phyloP scores from a whole-genome alignment of 2,113 vertebrate genomes.

The Bubo bubo region DNA sequence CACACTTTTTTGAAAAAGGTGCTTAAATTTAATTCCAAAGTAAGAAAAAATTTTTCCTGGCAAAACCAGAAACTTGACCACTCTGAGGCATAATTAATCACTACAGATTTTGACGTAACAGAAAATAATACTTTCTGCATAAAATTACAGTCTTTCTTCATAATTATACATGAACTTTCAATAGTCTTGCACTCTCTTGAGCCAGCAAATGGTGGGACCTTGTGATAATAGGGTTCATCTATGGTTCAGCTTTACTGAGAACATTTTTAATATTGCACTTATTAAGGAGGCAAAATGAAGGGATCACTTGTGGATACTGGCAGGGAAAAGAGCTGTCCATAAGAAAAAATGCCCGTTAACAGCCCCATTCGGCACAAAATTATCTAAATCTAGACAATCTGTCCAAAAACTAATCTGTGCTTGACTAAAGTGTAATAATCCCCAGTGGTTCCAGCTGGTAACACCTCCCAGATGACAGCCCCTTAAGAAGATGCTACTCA shows the following conservation, averaged over 20 bases:
- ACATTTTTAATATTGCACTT: constrained; percentile 1
- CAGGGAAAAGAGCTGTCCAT: neutral
- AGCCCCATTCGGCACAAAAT: neutral
- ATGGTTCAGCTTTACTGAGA: neutral
- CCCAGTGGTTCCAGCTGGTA: neutral
- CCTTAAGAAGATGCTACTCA: neutral
- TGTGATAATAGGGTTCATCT: neutral
- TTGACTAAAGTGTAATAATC: neutral
- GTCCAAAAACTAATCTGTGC: neutral
- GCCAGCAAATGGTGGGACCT: neutral
- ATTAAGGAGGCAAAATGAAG: neutral
- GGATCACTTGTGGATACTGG: neutral
- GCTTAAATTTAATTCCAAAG: neutral
- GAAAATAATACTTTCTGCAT: neutral
- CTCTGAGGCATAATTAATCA: neutral
- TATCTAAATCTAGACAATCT: neutral
- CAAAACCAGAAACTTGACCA: neutral
- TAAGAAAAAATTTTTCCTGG: neutral
- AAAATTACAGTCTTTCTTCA: neutral
- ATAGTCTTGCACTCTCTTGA: neutral
- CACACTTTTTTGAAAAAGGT: neutral
- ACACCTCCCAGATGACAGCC: neutral
- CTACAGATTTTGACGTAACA: neutral
- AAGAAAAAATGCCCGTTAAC: neutral
- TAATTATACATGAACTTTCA: neutral